phyloP scores from a whole-genome alignment of 1,140 invertebrate genomes.

The Nasonia longicornis region DNA sequence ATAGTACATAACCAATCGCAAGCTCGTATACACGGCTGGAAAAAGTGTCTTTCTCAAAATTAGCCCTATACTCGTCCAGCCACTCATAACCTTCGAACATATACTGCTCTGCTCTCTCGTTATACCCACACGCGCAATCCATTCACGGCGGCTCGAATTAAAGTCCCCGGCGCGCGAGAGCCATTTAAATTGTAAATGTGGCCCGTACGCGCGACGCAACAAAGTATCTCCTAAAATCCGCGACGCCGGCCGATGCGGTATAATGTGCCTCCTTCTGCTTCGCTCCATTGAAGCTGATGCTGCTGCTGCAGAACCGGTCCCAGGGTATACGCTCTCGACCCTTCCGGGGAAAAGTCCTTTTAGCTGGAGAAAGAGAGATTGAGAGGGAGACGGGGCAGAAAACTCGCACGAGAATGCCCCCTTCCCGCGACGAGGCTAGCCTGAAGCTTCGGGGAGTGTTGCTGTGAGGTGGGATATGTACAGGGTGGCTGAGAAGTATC shows the following conservation, averaged over 20 bases:
- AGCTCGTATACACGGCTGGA: no score
- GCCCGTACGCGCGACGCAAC: neutral
- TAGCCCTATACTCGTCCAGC: no score
- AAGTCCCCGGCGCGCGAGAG: neutral
- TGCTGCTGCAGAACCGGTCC: neutral
- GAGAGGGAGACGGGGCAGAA: neutral
- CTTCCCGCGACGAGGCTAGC: neutral
- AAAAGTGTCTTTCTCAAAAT: no score
- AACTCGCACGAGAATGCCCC: constrained; percentile 13
- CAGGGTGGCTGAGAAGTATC: neutral
- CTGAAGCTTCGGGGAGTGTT: neutral
- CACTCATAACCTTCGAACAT: no score
- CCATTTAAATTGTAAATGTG: constrained; percentile 43
- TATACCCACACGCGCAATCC: neutral
- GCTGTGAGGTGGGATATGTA: neutral
- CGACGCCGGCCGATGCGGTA: neutral
- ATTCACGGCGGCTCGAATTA: constrained; percentile 12
- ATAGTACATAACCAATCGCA: no score
- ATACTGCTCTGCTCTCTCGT: no score
- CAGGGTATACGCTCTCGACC: neutral
- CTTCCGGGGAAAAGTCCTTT: constrained; percentile 39
- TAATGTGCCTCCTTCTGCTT: neutral
- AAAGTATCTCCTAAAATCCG: constrained; percentile 2
- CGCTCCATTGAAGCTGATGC: neutral
- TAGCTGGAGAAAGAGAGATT: constrained; percentile 4